Conservation (phyloP, 2,888 invertebrate species). For the Agrochola macilenta region DNA sequence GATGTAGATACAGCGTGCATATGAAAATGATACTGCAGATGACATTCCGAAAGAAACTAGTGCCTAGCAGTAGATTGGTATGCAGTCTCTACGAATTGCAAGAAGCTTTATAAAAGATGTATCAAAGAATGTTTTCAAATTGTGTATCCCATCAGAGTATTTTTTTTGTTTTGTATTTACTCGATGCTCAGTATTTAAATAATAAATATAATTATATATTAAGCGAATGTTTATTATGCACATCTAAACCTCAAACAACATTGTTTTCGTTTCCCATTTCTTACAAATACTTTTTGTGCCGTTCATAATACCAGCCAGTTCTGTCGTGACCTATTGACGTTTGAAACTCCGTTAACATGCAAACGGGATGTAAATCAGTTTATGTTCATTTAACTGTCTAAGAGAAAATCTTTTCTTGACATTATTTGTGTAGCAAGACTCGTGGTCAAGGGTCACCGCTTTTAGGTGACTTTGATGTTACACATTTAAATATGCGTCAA, state of each 20-base stretch:
- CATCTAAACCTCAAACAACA: slow-evolving; percentile 18
- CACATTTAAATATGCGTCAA: slow-evolving; percentile 53
- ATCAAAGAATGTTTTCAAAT: background rate
- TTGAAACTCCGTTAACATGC: slow-evolving; percentile 70
- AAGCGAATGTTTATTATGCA: slow-evolving; percentile 5
- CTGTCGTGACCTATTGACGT: slow-evolving; percentile 69
- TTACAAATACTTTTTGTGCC: slow-evolving; percentile 44
- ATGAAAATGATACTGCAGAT: background rate
- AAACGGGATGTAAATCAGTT: slow-evolving; percentile 78
- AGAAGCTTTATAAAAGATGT: background rate
- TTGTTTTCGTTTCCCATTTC: slow-evolving; percentile 50
- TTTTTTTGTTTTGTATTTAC: background rate
- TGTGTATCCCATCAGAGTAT: background rate
- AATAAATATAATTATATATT: too few relatives aligned
- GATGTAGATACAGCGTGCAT: background rate
- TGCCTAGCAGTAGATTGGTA: background rate
- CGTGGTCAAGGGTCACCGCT: slow-evolving; percentile 73
- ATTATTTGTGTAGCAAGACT: slow-evolving; percentile 73
- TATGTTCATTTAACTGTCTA: slow-evolving; percentile 73
- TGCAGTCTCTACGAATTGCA: too few relatives aligned
- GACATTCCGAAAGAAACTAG: too few relatives aligned
- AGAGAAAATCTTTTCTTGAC: slow-evolving; percentile 75
- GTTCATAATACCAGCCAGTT: slow-evolving; percentile 27
- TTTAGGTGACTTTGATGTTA: slow-evolving; percentile 75
- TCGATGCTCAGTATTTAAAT: background rate